Conservation (phyloP, 2,113 vertebrate species). For the Oceanodroma tethys region DNA sequence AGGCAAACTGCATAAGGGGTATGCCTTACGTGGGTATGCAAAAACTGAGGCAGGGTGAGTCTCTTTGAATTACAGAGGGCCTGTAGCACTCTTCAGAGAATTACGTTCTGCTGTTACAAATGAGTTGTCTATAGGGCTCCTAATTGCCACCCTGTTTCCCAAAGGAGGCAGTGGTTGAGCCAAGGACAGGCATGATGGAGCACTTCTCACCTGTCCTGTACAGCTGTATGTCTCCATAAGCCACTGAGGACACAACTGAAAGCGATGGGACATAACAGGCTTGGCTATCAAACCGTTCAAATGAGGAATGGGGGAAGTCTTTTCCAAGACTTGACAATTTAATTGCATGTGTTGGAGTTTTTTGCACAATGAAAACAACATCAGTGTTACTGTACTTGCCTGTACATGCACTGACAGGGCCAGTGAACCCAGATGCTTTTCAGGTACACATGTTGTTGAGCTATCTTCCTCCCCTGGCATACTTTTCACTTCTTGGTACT, state of each 20-base stretch:
- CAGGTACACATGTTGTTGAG: background rate
- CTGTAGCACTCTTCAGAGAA: background rate
- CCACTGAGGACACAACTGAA: background rate
- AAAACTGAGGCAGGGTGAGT: background rate
- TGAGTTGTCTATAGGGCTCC: background rate
- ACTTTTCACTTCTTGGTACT: background rate
- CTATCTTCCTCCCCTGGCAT: background rate
- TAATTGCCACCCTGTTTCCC: background rate
- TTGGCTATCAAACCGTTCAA: background rate
- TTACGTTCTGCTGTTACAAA: background rate
- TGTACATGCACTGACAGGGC: background rate
- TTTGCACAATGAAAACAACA: background rate
- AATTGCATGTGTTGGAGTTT: fast-evolving
- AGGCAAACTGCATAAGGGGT: background rate
- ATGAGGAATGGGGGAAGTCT: background rate
- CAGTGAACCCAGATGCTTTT: background rate
- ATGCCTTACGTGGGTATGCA: background rate
- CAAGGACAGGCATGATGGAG: background rate
- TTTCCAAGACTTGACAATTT: background rate
- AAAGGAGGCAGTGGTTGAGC: background rate
- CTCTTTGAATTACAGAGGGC: background rate
- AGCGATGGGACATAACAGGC: fast-evolving
- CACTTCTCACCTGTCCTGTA: background rate
- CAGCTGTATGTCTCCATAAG: background rate
- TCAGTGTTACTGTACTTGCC: background rate